Conservation (phyloP, 2,797 vertebrate genomes). For the Triplophysa yarkandensis region DNA sequence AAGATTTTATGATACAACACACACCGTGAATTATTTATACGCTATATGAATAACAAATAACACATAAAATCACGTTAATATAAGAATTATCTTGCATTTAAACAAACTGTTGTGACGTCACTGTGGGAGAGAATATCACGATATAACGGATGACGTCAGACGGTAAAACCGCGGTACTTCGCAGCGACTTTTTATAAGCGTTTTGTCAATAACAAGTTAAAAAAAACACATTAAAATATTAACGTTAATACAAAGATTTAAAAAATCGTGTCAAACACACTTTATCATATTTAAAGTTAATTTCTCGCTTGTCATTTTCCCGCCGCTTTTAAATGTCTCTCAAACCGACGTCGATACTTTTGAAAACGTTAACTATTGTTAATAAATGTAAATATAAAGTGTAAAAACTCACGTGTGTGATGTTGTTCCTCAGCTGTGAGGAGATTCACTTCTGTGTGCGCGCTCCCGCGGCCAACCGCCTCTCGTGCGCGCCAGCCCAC, state of each 20-base stretch:
- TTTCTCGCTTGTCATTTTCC: too few species aligned
- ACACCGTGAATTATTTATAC: too few species aligned
- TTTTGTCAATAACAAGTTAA: background rate
- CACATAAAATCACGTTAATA: too few species aligned
- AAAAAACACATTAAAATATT: background rate
- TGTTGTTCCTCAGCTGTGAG: background rate
- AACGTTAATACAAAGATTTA: background rate
- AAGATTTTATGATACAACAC: too few species aligned
- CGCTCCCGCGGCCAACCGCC: conserved; percentile 2
- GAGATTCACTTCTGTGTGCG: background rate
- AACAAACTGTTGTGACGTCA: background rate
- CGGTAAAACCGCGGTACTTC: background rate
- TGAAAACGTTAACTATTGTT: background rate
- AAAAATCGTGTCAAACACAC: background rate
- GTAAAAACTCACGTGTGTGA: background rate
- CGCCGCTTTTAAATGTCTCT: too few species aligned
- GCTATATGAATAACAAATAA: background rate
- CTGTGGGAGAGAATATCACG: background rate
- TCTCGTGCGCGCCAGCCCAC: background rate
- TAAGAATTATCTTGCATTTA: background rate
- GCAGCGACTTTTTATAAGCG: background rate
- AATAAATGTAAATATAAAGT: background rate
- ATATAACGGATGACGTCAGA: background rate
- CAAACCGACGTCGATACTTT: too few species aligned
- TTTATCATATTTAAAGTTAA: background rate